phyloP scores from a whole-genome alignment of 2,113 vertebrate genomes.

The Nesoenas mayeri region DNA sequence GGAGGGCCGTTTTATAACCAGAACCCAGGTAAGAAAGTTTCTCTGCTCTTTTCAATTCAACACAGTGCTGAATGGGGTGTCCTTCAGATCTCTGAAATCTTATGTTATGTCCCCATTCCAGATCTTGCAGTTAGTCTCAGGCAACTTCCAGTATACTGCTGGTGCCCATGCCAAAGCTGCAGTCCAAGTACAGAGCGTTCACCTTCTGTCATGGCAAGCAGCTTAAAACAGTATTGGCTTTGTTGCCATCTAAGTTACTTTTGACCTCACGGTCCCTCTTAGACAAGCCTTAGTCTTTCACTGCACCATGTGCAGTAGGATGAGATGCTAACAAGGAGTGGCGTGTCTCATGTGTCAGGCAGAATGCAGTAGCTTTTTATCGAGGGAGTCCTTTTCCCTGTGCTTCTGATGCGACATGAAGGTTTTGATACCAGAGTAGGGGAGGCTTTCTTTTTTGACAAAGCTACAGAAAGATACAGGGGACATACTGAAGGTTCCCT shows the following conservation, averaged over 20 bases:
- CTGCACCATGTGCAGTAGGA: background rate
- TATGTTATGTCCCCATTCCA: background rate
- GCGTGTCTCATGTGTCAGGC: background rate
- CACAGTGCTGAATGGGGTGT: background rate
- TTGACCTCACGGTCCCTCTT: background rate
- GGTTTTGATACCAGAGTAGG: background rate
- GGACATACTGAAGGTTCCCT: background rate
- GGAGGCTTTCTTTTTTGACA: background rate
- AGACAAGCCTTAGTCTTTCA: background rate
- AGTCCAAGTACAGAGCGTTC: background rate
- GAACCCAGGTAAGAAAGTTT: slow-evolving; percentile 82
- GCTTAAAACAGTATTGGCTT: background rate
- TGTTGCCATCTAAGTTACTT: background rate
- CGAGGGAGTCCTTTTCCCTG: background rate
- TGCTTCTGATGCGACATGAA: background rate
- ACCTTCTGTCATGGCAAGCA: background rate
- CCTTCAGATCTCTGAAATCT: background rate
- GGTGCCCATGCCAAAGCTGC: background rate
- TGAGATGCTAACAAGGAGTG: background rate
- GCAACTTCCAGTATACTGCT: background rate
- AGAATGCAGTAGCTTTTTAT: background rate
- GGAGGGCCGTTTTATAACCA: slow-evolving; percentile 94
- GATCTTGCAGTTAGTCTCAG: background rate
- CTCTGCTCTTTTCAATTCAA: background rate
- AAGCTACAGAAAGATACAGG: background rate